Evolutionary conservation across 2,797 vertebrate species (phyloP).

Genomic region (Morelia viridis): DNA sequence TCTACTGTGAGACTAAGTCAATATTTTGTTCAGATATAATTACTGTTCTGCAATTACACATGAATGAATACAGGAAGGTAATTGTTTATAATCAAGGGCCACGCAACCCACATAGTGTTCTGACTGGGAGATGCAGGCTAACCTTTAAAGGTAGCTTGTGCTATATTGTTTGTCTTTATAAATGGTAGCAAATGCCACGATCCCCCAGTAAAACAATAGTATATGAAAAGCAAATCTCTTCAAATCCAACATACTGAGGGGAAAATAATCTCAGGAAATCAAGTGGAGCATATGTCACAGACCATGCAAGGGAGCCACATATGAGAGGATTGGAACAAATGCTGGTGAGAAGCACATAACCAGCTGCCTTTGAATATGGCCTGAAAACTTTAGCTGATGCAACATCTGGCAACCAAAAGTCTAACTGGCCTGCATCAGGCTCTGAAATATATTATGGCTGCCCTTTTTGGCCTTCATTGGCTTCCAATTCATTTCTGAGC

Average conservation of each 20-base stretch:
- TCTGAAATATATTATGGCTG: background rate
- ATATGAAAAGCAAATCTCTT: background rate
- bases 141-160: background rate
- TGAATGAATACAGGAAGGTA: background rate
- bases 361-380: background rate
- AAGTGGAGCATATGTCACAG: background rate
- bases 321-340: background rate
- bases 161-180: background rate
- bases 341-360: background rate
- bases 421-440: background rate
- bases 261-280: background rate
- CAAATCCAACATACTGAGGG: background rate
- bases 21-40: background rate
- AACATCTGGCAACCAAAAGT: background rate
- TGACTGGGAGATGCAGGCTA: background rate
- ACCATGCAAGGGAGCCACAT: background rate
- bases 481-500: background rate
- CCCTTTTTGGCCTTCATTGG: background rate
- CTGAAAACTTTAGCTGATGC: background rate
- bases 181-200: background rate
- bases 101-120: background rate
- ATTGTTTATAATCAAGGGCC: background rate
- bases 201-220: background rate
- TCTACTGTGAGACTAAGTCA: background rate
- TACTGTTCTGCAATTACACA: background rate